Base-by-base conservation (phyloP, 1,140 invertebrate genomes). In the Drosophila dunni region DNA sequence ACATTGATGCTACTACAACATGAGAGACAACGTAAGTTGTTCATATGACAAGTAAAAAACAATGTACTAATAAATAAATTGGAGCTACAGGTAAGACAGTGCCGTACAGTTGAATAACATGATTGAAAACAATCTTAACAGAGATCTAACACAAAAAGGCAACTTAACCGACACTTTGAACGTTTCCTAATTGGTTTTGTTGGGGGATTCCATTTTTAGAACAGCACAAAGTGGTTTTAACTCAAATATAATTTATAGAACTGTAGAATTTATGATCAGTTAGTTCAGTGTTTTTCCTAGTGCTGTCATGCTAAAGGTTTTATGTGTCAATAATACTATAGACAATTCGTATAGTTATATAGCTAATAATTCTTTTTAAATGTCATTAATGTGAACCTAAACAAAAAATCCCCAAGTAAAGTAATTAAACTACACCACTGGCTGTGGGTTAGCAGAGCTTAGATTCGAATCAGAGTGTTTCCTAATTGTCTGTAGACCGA, bases 1-100 rank as follows among this genome's bases (percentile, higher is more conserved):
- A 62, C 77, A 85, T 78, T 69, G 69, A 85, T 84, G 81, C 81
- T 81, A 84, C 81, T 63, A 53, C 66, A 71, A 78, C 65, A 67
- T 71, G 78, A 67, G 79, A 77, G 79, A 56, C 67, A 66, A 61
- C 71, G 48, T 54, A 45, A 58, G 79, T 73, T 75, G 42, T 69
- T 69, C 56, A 56, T 40, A 73, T 17, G 24, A 29, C 24, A 74
- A 56, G 65, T 56, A 51, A 51, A 54, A 58, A 63, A 63, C 17
- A 34, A 63, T 73, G 33, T 44, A 57, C 33, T 68, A 78, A 78
- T 66, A 64, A 70, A 71, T 74, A 68, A 80, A 78, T 75, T 84
- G 58, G 60, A 78, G 78, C 67, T 53, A 46, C 69, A 85, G 64
- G 11, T 48, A 56, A 56, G 33, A 46, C 69, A 85, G 64, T 13